Conservation (phyloP, 2,797 vertebrate genomes). For the Ambastaia sidthimunki region DNA sequence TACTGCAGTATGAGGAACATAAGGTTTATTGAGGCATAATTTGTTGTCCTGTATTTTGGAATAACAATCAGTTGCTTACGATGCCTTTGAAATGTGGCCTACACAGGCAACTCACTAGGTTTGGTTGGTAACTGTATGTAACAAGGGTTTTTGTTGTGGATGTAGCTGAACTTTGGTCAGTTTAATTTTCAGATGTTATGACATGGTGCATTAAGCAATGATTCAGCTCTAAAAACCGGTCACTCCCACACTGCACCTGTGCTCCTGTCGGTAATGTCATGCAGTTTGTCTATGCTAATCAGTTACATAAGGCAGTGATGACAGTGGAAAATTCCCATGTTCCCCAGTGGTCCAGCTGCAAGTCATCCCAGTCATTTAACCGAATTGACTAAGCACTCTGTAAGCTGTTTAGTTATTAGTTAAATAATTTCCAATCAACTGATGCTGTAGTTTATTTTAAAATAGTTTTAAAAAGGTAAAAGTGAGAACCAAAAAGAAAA, state of each 20-base stretch:
- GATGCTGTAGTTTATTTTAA: not conserved
- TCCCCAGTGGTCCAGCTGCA: constrained; percentile 14
- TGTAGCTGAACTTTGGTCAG: constrained; percentile 7
- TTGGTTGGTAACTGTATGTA: no score
- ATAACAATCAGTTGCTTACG: not conserved
- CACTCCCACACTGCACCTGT: constrained; percentile 56
- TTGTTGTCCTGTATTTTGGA: no score
- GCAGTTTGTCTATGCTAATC: constrained; percentile 69
- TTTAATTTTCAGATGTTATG: constrained; percentile 52
- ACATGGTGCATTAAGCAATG: constrained; percentile 55
- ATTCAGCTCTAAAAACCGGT: constrained; percentile 60
- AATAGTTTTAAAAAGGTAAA: not conserved
- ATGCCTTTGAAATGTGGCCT: not conserved
- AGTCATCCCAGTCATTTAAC: constrained; percentile 16
- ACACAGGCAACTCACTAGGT: no score
- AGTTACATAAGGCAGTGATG: constrained; percentile 59
- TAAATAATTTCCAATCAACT: not conserved
- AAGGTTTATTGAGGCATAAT: no score
- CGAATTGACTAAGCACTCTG: not conserved
- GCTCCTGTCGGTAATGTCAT: constrained; percentile 50
- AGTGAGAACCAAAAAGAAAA: not conserved
- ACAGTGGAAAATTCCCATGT: constrained; percentile 43
- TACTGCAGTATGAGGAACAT: no score
- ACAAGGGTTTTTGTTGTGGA: not conserved
- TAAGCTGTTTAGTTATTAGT: not conserved